A percentile compares a stretch with the other conserved stretches of the same genome.
Conservation (phyloP, 2,797 vertebrate species). For the Squalus acanthias region DNA sequence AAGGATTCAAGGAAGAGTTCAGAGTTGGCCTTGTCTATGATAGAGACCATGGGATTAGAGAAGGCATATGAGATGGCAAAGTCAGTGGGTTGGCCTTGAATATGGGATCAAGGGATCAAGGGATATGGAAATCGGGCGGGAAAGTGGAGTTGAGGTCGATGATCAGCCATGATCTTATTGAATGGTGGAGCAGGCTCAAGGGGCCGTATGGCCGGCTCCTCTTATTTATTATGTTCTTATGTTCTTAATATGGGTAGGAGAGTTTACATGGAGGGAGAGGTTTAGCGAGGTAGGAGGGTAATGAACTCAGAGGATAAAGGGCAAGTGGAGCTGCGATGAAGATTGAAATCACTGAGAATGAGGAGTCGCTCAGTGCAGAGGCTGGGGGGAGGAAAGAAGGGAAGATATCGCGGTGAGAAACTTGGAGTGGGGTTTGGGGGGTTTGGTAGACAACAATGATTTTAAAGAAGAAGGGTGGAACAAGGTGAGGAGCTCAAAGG, state of each 20-base stretch:
- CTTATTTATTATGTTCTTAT: too few species aligned
- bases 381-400: background rate
- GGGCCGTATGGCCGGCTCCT: too few species aligned
- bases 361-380: background rate
- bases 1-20: background rate
- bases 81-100: background rate
- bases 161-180: too few species aligned
- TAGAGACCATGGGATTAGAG: background rate
- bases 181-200: too few species aligned
- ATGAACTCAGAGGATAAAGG: too few species aligned
- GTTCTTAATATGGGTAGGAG: background rate
- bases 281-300: background rate
- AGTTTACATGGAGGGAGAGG: background rate
- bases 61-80: background rate
- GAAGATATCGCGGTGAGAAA: background rate
- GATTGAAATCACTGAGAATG: background rate
- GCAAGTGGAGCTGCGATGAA: background rate
- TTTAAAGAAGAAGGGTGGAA: background rate
- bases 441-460: background rate
- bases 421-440: background rate
- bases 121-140: too few species aligned
- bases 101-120: too few species aligned
- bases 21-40: too few species aligned
- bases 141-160: too few species aligned
- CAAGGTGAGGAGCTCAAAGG: background rate